These are phyloP conservation scores for Scyliorhinus canicula DNA, from an alignment of 2,797 vertebrate species.

Conservation along the genomic window DNA sequence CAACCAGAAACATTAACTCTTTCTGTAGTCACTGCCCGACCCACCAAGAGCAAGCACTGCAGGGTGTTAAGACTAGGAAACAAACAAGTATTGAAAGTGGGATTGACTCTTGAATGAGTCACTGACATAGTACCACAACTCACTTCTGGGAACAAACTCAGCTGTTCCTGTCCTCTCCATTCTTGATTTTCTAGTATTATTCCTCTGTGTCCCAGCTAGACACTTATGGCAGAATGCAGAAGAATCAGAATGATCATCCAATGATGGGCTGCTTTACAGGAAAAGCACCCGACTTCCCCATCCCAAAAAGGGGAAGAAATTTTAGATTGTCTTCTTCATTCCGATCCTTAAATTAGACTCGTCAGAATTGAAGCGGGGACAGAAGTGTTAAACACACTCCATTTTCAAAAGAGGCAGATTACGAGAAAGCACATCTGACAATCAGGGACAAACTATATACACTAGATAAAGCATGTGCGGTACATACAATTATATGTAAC, in stretches of 20 bases:
- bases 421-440: neutral
- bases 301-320: neutral
- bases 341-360: neutral
- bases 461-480: neutral
- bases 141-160: neutral
- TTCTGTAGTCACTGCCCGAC: neutral
- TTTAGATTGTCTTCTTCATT: neutral
- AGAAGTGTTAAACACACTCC: neutral
- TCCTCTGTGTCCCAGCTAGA: neutral
- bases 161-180: neutral
- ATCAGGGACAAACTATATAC: neutral
- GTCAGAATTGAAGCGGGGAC: neutral
- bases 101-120: neutral
- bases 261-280: neutral
- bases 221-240: neutral
- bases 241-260: neutral
- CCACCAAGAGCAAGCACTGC: neutral
- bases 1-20: neutral
- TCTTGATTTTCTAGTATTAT: neutral
- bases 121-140: neutral
- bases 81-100: neutral
- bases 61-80: neutral
- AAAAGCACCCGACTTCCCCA: neutral
- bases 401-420: neutral
- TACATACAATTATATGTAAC: neutral